Base-by-base conservation (phyloP, 2,888 invertebrate genomes). In the Agonopterix alstromeriana region DNA sequence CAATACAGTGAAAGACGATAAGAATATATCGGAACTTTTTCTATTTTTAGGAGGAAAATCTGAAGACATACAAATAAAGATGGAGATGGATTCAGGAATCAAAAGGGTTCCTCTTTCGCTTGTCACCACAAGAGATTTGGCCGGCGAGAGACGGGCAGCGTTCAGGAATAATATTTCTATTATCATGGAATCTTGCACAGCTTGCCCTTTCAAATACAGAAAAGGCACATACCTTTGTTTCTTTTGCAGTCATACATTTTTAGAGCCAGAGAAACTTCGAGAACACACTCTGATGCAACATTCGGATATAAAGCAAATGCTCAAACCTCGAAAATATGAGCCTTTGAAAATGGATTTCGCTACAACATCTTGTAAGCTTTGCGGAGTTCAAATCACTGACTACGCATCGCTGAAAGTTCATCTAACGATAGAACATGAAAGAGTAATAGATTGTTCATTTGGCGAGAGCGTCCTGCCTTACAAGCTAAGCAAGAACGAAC, bases 21-120 rank as follows among this genome's bases (percentile, higher is more conserved):
- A 36, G 8, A 51, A 73, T 81, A 78, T 76, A 86, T 77, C 66
- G 73, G 79, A 72, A 65, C 54, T 81, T 86, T 84, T 85, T 86
- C 77, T 87, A 83, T 87, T 87, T 87, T 84, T 87, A 87, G 86
- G 87, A 80, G 73, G 73, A 70, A 78, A 78, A 75, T 57, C 62
- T 44, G 73, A 74, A 63, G 80, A 72, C 43, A 66, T 73, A 66
- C 57, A 69, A 50, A 69, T 78, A 56, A 80, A 77, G 65, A 56
- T 53, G 45, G 78, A 77, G 65, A 68, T 71, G 69, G 71, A 70
- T 55, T 67, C 63, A 44, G 53, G 70, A 55, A 27, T 11, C n/a
- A 10, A 10, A 27, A 42, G 9, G 3, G 9, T 8, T 8, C n/a
- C 42, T 10, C 27, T 27, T 27, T 9, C 38, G 10, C 38, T 38